phyloP scores from a whole-genome alignment of 2,797 vertebrate species.

The Coranthus polyacanthus region DNA sequence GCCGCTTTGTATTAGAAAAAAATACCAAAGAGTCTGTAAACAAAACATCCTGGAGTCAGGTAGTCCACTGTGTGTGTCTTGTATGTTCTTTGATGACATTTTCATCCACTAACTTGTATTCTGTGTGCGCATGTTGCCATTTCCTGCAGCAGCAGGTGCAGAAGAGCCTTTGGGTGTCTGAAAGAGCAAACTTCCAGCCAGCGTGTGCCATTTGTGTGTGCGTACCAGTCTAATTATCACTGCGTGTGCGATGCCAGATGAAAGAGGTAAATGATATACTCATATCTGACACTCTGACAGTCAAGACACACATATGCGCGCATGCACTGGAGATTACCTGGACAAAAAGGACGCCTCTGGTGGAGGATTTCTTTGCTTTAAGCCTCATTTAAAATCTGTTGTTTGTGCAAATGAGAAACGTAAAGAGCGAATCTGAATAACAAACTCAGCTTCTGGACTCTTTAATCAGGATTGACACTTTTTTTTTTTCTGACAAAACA shows the following conservation, averaged over 20 bases:
- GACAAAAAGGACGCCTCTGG: slow-evolving; percentile 27
- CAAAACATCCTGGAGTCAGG: slow-evolving; percentile 25
- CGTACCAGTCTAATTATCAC: slow-evolving; percentile 38
- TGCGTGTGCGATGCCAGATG: slow-evolving; percentile 24
- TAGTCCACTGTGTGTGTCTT: not conserved
- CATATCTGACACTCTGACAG: slow-evolving; percentile 40
- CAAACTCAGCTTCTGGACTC: slow-evolving; percentile 42
- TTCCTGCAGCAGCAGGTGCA: slow-evolving; percentile 57
- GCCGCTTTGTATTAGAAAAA: slow-evolving; percentile 15
- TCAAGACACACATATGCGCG: slow-evolving; percentile 6
- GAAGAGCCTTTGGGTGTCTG: slow-evolving; percentile 51
- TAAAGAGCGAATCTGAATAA: slow-evolving; percentile 43
- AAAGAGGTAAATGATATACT: slow-evolving; percentile 50
- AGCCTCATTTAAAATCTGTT: slow-evolving; percentile 60
- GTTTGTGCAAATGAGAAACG: slow-evolving; percentile 52
- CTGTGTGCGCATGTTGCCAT: slow-evolving; percentile 15
- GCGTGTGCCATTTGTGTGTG: not conserved
- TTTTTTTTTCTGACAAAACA: too few relatives aligned
- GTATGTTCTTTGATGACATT: slow-evolving; percentile 9
- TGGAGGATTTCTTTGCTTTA: slow-evolving; percentile 45
- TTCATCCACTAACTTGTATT: not conserved
- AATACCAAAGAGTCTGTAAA: slow-evolving; percentile 18
- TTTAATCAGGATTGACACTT: slow-evolving; percentile 25
- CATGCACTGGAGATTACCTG: slow-evolving; percentile 38
- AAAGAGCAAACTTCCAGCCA: slow-evolving; percentile 50